Base-by-base conservation (phyloP, 2,797 vertebrate species). In the Discoglossus pictus region DNA sequence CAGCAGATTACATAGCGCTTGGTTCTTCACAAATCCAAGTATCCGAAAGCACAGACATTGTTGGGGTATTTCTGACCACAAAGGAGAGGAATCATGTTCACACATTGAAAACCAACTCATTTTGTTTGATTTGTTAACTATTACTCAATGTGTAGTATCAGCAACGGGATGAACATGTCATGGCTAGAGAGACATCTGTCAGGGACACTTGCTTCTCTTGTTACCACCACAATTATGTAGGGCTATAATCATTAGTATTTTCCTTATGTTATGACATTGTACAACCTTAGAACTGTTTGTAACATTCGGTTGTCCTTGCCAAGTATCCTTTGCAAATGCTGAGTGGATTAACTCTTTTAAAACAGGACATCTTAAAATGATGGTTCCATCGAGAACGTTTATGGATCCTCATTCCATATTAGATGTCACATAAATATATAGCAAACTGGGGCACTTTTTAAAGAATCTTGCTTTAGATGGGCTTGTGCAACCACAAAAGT, bases 401-500 rank as follows among this genome's bases (percentile, higher is more conserved):
- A 27, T 20, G 17, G 21, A 43, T 55, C 34, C 44, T 9, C n/a
- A 23, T 27, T 70, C n/a, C 67, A 63, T 23, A 20, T 20, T 63
- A 50, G 16, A 50, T 63, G 67, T 70, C 67, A 48, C 44, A 35
- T 12, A 21, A 56, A 36, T 12, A 38, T 47, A 56, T 51, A 35
- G 24, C 51, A 48, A 50, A 21, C 36, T 16, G 38, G 58, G 60
- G 55, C 43, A 54, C 60, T 17, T 43, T 60, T 27, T 23, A 42
- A 15, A 20, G 58, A 31, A 58, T 55, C 46, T 42, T 43, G 36
- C 60, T 56, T 34, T 42, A 70, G 53, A 68, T 38, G 65, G 61
- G 39, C 39, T 15, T 36, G 47, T 9, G 17, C 63, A 55, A 64
- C 60, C 68, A 51, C 68, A 64, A 71, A 47, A 58, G 21, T 43